phyloP scores from a whole-genome alignment of 2,113 vertebrate species.

The Aepyceros melampus region DNA sequence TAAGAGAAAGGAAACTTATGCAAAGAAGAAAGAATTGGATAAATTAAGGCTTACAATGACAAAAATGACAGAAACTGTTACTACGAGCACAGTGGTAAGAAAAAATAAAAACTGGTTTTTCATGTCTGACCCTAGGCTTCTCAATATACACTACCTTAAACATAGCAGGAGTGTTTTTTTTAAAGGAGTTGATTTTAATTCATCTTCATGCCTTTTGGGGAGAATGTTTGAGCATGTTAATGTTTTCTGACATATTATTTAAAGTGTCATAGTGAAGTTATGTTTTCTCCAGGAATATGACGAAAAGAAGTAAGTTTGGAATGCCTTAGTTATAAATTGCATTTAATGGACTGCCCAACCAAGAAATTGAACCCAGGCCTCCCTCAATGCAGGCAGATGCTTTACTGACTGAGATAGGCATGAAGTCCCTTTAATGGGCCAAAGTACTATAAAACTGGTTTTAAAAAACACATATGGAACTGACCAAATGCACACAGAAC shows the following conservation, averaged over 20 bases:
- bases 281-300: background rate
- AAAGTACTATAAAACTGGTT: slow-evolving; percentile 10
- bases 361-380: background rate
- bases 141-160: background rate
- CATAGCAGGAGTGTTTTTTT: background rate
- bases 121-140: background rate
- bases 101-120: slow-evolving; percentile 8
- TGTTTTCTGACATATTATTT: background rate
- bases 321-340: background rate
- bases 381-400: background rate
- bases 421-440: background rate
- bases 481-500: background rate
- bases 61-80: slow-evolving; percentile 55
- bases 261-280: background rate
- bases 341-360: background rate
- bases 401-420: background rate
- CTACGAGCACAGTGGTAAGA: slow-evolving; percentile 58
- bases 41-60: background rate
- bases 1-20: background rate
- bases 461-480: background rate
- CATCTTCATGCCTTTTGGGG: background rate
- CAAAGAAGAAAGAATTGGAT: slow-evolving; percentile 62
- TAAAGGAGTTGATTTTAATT: background rate
- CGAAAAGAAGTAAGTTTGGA: background rate
- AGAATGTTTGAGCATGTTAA: background rate